phyloP scores from a whole-genome alignment of 2,888 invertebrate species.

The Lithosia quadra region DNA sequence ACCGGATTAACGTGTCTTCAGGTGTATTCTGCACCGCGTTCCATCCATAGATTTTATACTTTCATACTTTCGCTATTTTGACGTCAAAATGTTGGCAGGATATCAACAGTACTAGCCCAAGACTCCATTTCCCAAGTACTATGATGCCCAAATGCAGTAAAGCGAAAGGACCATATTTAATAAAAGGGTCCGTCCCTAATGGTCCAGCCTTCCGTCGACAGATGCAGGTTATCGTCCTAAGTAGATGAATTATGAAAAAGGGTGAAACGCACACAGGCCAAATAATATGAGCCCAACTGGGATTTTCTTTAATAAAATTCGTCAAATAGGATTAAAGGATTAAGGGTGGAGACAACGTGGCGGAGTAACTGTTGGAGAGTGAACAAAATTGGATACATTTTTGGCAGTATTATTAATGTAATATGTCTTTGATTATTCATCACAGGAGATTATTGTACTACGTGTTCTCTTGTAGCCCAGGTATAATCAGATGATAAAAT shows the following conservation, averaged over 20 bases:
- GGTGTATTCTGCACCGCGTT: too few species aligned
- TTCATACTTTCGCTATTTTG: neutral
- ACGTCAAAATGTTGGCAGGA: neutral
- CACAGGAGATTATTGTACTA: too few species aligned
- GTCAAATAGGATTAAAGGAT: conserved; percentile 14
- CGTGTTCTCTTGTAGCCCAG: too few species aligned
- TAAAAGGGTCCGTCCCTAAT: conserved; percentile 26
- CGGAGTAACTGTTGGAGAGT: neutral
- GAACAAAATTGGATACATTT: neutral
- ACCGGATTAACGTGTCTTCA: too few species aligned
- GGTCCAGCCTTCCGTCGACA: conserved; percentile 23
- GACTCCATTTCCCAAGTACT: conserved; percentile 6
- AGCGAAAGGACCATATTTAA: conserved; percentile 22
- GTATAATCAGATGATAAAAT: too few species aligned
- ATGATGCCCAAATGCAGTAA: neutral
- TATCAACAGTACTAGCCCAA: neutral
- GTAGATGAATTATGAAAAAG: conserved; percentile 37
- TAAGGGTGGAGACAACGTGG: neutral
- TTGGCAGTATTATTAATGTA: neutral
- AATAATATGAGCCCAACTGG: conserved; percentile 14
- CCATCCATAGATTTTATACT: too few species aligned
- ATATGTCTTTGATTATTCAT: neutral
- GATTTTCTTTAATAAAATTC: conserved; percentile 17
- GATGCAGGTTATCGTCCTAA: conserved; percentile 45
- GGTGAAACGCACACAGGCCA: conserved; percentile 27